Percentiles rank a stretch among this genome's conserved stretches.
These are phyloP conservation scores for Paramormyrops hopkinsi DNA, from an alignment of 2,797 vertebrate genomes.

Conservation along the genomic window DNA sequence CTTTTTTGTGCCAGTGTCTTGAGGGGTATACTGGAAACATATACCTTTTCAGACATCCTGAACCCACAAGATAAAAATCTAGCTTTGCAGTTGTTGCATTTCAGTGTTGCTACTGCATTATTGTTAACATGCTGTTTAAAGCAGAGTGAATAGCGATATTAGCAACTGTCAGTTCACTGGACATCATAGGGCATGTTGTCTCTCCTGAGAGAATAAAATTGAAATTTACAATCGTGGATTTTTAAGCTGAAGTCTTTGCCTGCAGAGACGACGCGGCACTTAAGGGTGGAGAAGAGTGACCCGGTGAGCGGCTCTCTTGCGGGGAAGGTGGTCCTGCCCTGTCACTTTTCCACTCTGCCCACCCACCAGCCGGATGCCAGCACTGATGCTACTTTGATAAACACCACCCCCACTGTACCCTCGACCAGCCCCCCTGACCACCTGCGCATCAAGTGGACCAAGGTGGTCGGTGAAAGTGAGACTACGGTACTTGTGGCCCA, in stretches of 20 bases:
- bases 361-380: background rate
- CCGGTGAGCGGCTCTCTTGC: conserved; percentile 64
- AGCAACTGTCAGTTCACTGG: background rate
- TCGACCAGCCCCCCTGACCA: conserved; percentile 57
- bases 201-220: background rate
- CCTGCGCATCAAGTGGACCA: conserved; percentile 87
- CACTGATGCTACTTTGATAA: background rate
- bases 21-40: background rate
- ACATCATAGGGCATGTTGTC: background rate
- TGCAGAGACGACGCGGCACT: conserved; percentile 23
- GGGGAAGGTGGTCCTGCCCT: conserved; percentile 68
- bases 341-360: conserved; percentile 67
- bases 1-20: background rate
- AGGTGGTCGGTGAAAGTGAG: conserved; percentile 71
- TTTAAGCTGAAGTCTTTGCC: conserved; percentile 15
- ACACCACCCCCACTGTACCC: background rate
- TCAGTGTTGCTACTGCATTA: background rate
- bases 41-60: background rate
- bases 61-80: background rate
- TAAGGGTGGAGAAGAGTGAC: conserved; percentile 28
- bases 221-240: background rate
- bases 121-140: background rate
- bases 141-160: background rate
- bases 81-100: background rate
- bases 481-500: conserved; percentile 77